Evolutionary conservation across 2,797 vertebrate genomes (phyloP).

Genomic region (Zenarchopterus dispar): DNA sequence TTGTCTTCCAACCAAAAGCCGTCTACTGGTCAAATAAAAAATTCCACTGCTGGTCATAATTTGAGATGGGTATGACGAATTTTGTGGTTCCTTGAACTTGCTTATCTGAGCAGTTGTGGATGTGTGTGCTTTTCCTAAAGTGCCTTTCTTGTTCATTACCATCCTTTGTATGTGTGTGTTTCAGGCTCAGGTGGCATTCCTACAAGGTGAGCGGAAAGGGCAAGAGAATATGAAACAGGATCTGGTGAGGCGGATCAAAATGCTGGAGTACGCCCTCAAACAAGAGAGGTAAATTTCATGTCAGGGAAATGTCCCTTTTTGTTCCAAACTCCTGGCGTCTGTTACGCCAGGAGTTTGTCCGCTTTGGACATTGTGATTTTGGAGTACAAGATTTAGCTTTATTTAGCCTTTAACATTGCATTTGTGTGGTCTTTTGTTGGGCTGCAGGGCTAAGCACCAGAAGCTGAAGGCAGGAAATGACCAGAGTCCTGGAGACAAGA

Average conservation of each 20-base stretch:
- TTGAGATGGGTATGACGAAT: too few species aligned
- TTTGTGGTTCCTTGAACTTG: too few species aligned
- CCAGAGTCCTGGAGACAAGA: constrained; percentile 88
- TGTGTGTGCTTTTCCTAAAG: not conserved
- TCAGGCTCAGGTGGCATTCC: constrained; percentile 86
- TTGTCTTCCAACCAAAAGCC: too few species aligned
- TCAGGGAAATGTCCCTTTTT: constrained; percentile 7
- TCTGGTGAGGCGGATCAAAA: constrained; percentile 86
- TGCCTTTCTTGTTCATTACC: constrained; percentile 30
- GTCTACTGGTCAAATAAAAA: too few species aligned
- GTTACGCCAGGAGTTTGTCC: constrained; percentile 9
- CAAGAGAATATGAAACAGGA: constrained; percentile 90
- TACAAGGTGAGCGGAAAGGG: constrained; percentile 87
- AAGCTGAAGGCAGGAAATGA: constrained; percentile 91
- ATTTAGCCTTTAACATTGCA: constrained; percentile 12
- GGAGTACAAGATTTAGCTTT: not conserved
- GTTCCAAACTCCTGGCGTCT: constrained; percentile 6
- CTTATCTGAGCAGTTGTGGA: too few species aligned
- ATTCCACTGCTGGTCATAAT: too few species aligned
- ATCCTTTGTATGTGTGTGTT: constrained; percentile 35
- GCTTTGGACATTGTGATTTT: constrained; percentile 2
- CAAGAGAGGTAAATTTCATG: constrained; percentile 81
- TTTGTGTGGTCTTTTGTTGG: constrained; percentile 44
- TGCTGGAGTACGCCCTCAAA: constrained; percentile 86
- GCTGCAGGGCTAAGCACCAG: constrained; percentile 89